Evolutionary conservation across 2,888 invertebrate genomes (phyloP).

Genomic region (Trissolcus japonicus): DNA sequence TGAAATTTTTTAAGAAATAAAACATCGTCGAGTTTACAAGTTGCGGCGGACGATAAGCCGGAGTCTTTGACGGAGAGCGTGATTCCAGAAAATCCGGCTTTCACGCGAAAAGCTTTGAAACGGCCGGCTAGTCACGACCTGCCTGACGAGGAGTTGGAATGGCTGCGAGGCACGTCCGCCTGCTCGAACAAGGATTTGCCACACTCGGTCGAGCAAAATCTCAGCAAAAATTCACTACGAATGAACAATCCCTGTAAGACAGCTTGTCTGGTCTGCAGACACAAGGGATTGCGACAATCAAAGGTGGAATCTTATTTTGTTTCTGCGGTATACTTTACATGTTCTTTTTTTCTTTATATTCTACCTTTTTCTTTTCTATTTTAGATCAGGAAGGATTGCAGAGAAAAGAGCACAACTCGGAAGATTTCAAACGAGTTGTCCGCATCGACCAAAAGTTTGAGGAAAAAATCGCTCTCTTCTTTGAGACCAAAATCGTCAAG

Average conservation of each 20-base stretch:
- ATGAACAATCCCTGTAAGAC: slow-evolving; percentile 3
- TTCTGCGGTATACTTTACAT: background rate
- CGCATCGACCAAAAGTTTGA: no score
- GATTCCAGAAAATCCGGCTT: slow-evolving; percentile 6
- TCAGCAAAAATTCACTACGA: background rate
- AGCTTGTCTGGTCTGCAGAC: slow-evolving; percentile 14
- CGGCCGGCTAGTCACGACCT: slow-evolving; percentile 47
- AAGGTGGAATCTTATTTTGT: slow-evolving; percentile 1
- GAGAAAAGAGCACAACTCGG: background rate
- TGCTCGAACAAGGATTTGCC: slow-evolving; percentile 41
- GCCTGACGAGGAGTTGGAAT: slow-evolving; percentile 31
- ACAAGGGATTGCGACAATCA: background rate
- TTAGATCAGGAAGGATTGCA: background rate
- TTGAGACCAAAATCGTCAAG: no score
- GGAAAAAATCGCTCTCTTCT: no score
- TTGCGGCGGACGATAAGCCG: slow-evolving; percentile 31
- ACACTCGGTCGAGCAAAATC: slow-evolving; percentile 32
- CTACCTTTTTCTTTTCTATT: background rate
- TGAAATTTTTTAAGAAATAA: slow-evolving; percentile 40
- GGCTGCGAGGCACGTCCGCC: slow-evolving; percentile 36
- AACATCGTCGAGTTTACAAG: slow-evolving; percentile 48
- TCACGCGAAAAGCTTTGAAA: slow-evolving; percentile 33
- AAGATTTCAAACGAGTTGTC: background rate
- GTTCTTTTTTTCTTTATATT: background rate
- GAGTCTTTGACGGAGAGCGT: slow-evolving; percentile 24